These are phyloP conservation scores for Stegana nigrithorax DNA, from an alignment of 2,888 invertebrate species.

Conservation along the genomic window DNA sequence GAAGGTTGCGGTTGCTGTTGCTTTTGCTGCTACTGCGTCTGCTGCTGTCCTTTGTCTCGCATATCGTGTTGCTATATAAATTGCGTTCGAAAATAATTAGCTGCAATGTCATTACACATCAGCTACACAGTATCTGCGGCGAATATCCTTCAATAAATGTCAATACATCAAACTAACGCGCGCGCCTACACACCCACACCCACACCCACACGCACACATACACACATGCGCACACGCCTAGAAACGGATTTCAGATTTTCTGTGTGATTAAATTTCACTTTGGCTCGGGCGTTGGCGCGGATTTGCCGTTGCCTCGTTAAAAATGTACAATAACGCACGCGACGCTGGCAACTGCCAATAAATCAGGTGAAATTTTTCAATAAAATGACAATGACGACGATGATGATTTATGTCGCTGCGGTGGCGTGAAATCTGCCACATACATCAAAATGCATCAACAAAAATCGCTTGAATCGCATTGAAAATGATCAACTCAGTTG, in stretches of 20 bases:
- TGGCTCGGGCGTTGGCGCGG: too few relatives aligned
- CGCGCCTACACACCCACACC: not conserved
- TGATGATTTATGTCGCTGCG: slow-evolving; percentile 1
- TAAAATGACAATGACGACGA: slow-evolving; percentile 44
- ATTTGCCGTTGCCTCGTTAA: too few relatives aligned
- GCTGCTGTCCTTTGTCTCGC: too few relatives aligned
- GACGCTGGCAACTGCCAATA: too few relatives aligned
- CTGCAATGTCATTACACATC: slow-evolving; percentile 55
- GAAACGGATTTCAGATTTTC: slow-evolving; percentile 45
- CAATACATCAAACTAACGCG: not conserved
- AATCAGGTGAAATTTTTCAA: slow-evolving; percentile 53
- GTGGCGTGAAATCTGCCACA: not conserved
- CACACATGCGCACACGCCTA: not conserved
- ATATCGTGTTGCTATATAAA: slow-evolving; percentile 44
- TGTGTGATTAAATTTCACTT: slow-evolving; percentile 58
- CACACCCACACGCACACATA: not conserved
- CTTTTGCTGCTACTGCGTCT: too few relatives aligned
- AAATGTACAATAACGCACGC: too few relatives aligned
- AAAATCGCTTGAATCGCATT: too few relatives aligned
- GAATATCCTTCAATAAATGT: not conserved
- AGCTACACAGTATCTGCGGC: too few relatives aligned
- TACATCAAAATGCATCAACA: not conserved
- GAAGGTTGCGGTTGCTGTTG: slow-evolving; percentile 16
- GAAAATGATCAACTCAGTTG: too few relatives aligned
- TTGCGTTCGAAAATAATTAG: slow-evolving; percentile 58